These are phyloP conservation scores for Wiebesia pumilae DNA, from an alignment of 1,140 invertebrate genomes.

Conservation along the genomic window DNA sequence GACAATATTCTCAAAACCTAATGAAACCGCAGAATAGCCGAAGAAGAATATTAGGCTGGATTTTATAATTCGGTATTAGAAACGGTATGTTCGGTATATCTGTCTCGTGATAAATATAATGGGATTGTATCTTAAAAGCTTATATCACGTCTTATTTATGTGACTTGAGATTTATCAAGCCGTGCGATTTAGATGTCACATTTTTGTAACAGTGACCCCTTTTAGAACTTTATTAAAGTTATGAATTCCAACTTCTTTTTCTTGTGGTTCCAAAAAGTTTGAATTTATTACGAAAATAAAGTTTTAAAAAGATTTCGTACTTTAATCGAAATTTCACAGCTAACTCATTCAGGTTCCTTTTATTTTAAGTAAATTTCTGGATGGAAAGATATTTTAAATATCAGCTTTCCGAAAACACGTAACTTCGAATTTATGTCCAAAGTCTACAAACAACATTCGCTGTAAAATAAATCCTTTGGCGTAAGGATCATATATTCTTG, in stretches of 20 bases:
- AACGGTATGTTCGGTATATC: too few species aligned
- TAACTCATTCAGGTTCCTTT: not conserved
- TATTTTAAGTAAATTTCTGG: not conserved
- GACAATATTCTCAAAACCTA: too few species aligned
- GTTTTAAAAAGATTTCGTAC: not conserved
- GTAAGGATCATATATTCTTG: not conserved
- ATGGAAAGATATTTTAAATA: not conserved
- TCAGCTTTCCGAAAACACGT: not conserved
- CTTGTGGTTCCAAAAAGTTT: not conserved
- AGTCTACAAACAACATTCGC: not conserved
- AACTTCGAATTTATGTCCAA: not conserved
- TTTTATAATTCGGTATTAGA: not conserved
- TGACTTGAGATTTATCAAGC: not conserved
- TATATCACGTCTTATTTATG: conserved; percentile 8
- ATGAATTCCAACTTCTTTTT: conserved; percentile 33
- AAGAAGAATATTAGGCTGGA: not conserved
- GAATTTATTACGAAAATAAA: conserved; percentile 34
- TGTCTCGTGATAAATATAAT: not conserved
- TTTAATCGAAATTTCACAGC: conserved; percentile 20
- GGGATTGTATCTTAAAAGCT: not conserved
- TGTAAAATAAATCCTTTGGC: not conserved
- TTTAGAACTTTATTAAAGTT: conserved; percentile 48
- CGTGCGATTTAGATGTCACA: conserved; percentile 28
- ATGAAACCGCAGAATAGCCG: too few species aligned
- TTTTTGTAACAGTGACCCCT: conserved; percentile 36